Conservation (phyloP, 2,797 vertebrate species). For the Oreonectes daqikongensis region DNA sequence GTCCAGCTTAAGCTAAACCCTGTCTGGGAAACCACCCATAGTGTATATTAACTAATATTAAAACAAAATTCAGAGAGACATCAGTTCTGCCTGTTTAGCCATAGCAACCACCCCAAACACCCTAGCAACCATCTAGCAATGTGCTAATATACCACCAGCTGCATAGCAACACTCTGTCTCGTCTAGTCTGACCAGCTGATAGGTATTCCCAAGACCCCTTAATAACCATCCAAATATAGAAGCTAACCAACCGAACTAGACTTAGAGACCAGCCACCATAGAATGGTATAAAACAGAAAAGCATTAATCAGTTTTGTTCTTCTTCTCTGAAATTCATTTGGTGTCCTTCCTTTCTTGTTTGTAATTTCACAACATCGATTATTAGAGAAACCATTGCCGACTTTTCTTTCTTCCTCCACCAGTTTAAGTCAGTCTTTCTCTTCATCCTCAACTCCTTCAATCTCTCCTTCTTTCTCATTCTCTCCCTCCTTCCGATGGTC, state of each 20-base stretch:
- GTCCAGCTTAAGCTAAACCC: too few species aligned
- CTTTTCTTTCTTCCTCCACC: conserved; percentile 30
- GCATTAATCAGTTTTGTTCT: neutral
- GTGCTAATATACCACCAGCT: neutral
- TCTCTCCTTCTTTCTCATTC: conserved; percentile 39
- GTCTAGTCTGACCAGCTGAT: neutral
- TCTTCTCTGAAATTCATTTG: too few species aligned
- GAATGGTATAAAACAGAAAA: neutral
- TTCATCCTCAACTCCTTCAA: conserved; percentile 29
- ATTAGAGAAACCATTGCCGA: conserved; percentile 26
- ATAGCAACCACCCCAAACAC: neutral
- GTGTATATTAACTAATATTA: too few species aligned
- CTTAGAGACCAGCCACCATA: neutral
- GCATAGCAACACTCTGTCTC: neutral
- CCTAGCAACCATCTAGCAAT: neutral
- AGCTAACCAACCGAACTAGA: neutral
- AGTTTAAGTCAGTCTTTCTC: conserved; percentile 39
- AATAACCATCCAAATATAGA: neutral
- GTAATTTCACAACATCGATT: neutral
- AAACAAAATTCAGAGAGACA: too few species aligned
- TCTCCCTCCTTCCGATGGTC: conserved; percentile 43
- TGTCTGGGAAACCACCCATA: too few species aligned
- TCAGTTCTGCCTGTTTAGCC: too few species aligned
- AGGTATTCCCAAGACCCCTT: neutral
- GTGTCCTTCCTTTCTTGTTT: neutral